These are phyloP conservation scores for Champsocephalus esox DNA, from an alignment of 2,797 vertebrate species.

Conservation along the genomic window DNA sequence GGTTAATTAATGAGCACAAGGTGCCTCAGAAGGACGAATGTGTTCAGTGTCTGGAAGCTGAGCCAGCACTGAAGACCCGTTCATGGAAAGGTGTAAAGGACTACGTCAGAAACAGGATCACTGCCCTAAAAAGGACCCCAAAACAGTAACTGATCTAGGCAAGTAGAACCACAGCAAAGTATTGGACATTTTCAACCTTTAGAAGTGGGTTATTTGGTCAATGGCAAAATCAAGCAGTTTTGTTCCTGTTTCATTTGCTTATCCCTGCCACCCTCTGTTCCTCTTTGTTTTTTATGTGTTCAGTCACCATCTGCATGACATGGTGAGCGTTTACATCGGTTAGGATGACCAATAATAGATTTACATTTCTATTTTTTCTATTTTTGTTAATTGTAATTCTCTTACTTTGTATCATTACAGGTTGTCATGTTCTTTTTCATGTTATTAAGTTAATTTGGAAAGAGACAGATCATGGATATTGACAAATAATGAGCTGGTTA, in stretches of 20 bases:
- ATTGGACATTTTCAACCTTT: background rate
- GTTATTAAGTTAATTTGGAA: background rate
- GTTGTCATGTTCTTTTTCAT: background rate
- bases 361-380: background rate
- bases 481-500: background rate
- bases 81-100: conserved; percentile 74
- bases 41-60: conserved; percentile 64
- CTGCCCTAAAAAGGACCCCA: conserved; percentile 49
- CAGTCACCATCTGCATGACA: background rate
- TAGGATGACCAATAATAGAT: background rate
- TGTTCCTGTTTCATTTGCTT: background rate
- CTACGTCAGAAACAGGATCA: conserved; percentile 76
- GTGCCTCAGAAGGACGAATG: conserved; percentile 76
- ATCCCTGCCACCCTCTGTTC: background rate
- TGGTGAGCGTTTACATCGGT: background rate
- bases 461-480: background rate
- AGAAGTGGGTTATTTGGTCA: background rate
- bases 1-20: conserved; percentile 58
- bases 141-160: background rate
- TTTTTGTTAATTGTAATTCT: background rate
- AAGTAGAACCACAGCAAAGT: background rate
- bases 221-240: background rate
- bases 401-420: background rate
- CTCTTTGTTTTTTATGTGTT: background rate
- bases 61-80: conserved; percentile 57